phyloP scores from a whole-genome alignment of 1,140 invertebrate species.

The Idris sp. region DNA sequence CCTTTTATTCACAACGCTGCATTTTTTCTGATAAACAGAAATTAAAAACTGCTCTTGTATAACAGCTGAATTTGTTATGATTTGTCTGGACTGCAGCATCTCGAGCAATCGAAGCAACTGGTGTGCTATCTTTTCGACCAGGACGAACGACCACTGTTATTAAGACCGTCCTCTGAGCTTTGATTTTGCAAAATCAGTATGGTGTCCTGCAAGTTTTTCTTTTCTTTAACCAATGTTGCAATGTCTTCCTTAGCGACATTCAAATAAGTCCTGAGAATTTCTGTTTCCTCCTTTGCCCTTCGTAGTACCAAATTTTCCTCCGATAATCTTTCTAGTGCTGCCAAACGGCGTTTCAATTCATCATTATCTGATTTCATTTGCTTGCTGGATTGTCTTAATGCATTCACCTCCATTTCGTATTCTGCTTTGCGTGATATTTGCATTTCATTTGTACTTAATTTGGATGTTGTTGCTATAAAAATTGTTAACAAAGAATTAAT shows the following conservation, averaged over 20 bases:
- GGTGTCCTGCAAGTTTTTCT: conserved; percentile 84
- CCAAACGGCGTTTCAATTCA: conserved; percentile 80
- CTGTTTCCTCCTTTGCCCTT: conserved; percentile 82
- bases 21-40: no score
- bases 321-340: conserved; percentile 81
- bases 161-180: conserved; percentile 69
- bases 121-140: conserved; percentile 83
- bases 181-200: conserved; percentile 82
- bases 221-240: conserved; percentile 83
- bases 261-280: conserved; percentile 80
- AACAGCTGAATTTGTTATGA: no score
- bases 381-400: conserved; percentile 77
- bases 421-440: conserved; percentile 65
- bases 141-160: conserved; percentile 72
- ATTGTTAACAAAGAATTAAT: conserved; percentile 19
- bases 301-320: conserved; percentile 81
- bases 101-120: conserved; percentile 82
- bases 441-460: conserved; percentile 41
- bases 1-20: no score
- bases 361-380: conserved; percentile 83
- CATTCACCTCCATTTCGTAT: conserved; percentile 76
- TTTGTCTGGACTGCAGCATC: conserved; percentile 79
- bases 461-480: conserved; percentile 56
- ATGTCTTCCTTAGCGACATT: conserved; percentile 86
- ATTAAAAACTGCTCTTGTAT: no score